Evolutionary conservation across 2,113 vertebrate species (phyloP), one percentile per base, ranked within the genome.

Genomic region (Cnemophilus loriae): DNA sequence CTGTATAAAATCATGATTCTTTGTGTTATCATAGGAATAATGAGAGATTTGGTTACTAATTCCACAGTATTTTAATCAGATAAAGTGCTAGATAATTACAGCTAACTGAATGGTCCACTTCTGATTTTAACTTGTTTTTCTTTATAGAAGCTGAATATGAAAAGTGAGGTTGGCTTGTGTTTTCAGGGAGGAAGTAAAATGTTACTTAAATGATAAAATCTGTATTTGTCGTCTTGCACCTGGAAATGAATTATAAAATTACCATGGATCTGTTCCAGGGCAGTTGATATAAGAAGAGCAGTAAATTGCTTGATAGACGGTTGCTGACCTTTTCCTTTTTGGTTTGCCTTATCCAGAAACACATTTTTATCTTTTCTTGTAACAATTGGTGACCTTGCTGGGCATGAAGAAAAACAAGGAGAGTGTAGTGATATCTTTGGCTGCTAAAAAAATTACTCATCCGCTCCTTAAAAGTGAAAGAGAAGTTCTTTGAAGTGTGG

Each of bases 31-130:
- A 16, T 12, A 65, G 79, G 75, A 93, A 60, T 91, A 89, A 93
- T 37, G 61, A 89, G 59, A 90, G 65, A 85, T 85, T 74, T 84
- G 91, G 18, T 93, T 95, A 80, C 65, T 96, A 94, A 86, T 93
- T 89, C 90, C 53, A 47, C 64, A 61, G 77, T 61, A 47, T 24
- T 95, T 93, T 86, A 92, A 94, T 96, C 89, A 68, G 90, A 89
- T 89, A 47, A 95, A 91, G 75, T 76, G 68, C 75, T 69, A 46
- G 82, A 63, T 96, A 86, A 94, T 89, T 87, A 13, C 46, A 93
- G 49, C 77, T 69, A 88, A 83, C 85, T 59, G 77, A 94, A 84
- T 93, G 57, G 49, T 78, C 59, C 23, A 3, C 28, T 91, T 88
- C 61, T 83, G 93, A 80, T 86, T 93, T 87, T 63, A 33, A 63